Conservation (phyloP, 2,888 invertebrate genomes). For the Mellilla xanthometata region DNA sequence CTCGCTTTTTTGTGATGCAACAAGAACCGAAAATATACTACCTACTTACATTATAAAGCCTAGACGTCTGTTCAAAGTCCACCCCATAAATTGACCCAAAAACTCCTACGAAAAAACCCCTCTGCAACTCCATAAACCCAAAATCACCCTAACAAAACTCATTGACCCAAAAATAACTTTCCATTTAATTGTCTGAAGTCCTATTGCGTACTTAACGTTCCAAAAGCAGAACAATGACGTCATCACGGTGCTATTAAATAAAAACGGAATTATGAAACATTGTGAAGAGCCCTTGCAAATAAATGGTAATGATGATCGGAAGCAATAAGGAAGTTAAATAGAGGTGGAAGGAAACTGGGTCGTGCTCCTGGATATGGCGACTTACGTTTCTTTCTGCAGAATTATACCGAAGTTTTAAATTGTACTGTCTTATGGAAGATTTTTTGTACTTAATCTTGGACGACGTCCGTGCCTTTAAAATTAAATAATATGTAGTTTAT, state of each 20-base stretch:
- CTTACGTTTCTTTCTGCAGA: not conserved
- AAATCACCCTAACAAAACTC: not conserved
- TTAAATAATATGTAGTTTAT: no score
- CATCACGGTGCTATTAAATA: constrained; percentile 17
- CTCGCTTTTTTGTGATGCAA: no score
- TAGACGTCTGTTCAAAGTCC: no score
- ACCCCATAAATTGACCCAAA: no score
- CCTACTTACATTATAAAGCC: no score
- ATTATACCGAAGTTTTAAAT: not conserved
- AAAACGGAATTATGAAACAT: constrained; percentile 37
- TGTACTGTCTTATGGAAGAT: no score
- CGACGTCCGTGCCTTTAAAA: no score
- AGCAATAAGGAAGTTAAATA: constrained; percentile 49
- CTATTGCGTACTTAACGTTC: constrained; percentile 11
- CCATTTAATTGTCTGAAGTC: constrained; percentile 4
- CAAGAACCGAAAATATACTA: no score
- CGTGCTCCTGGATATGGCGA: constrained; percentile 7
- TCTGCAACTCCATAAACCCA: no score
- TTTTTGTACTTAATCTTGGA: no score
- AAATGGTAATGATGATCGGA: constrained; percentile 52
- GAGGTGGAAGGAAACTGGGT: constrained; percentile 18
- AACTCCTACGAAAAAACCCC: no score
- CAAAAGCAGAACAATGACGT: constrained; percentile 15
- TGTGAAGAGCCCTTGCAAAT: constrained; percentile 43
- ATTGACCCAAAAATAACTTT: not conserved